phyloP scores from a whole-genome alignment of 2,888 invertebrate species.

The Tenodera sinensis region DNA sequence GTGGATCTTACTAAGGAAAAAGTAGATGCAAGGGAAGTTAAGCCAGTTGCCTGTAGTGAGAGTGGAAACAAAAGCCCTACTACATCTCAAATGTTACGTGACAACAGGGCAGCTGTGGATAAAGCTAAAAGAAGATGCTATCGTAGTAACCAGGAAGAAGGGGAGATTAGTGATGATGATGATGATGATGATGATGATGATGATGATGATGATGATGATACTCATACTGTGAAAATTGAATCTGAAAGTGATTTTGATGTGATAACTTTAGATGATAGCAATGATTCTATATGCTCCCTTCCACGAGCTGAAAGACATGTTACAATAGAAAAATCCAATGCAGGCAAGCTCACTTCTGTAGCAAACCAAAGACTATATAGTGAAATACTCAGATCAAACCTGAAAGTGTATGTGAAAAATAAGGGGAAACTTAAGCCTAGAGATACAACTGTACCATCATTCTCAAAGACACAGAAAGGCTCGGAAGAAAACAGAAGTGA shows the following conservation, averaged over 20 bases:
- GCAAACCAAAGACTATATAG: not conserved
- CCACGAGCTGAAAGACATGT: not conserved
- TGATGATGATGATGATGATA: not conserved
- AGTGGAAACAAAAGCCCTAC: not conserved
- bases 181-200: slow-evolving; percentile 1
- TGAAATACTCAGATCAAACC: not conserved
- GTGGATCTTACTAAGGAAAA: not conserved
- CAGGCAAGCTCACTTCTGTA: not conserved
- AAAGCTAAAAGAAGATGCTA: not conserved
- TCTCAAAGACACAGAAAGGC: not conserved
- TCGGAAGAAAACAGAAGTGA: not conserved
- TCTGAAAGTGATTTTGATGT: not conserved
- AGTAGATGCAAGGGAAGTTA: not conserved
- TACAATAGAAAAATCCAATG: not conserved
- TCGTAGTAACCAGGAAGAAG: slow-evolving; percentile 4
- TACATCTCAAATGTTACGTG: not conserved
- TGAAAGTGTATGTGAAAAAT: not conserved
- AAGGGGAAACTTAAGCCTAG: not conserved
- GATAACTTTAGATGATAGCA: not conserved
- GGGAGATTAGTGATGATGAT: slow-evolving; percentile 1
- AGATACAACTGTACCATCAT: not conserved
- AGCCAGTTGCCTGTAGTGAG: not conserved
- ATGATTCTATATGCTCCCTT: not conserved
- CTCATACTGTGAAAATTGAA: not conserved
- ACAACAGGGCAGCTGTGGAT: not conserved